Conservation (phyloP, 2,888 invertebrate species). For the Neoaliturus tenellus region DNA sequence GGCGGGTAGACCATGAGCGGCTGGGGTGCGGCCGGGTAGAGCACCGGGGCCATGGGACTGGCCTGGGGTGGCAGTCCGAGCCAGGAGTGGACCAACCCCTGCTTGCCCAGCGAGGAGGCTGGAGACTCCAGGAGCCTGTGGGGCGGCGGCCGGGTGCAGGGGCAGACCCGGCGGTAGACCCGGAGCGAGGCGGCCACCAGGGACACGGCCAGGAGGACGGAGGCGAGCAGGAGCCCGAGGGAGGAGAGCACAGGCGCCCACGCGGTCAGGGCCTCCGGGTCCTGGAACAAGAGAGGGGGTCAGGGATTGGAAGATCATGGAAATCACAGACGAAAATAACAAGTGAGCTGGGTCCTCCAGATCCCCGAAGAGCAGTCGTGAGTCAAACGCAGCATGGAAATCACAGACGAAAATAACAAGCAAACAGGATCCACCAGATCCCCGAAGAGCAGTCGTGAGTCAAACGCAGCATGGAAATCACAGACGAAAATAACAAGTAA, state of each 20-base stretch:
- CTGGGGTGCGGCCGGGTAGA: conserved; percentile 29
- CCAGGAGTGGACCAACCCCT: conserved; percentile 64
- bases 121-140: conserved; percentile 56
- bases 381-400: no score
- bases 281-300: background rate
- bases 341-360: no score
- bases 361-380: no score
- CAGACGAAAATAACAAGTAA: no score
- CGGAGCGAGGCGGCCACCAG: conserved; percentile 65
- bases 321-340: no score
- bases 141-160: conserved; percentile 58
- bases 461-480: no score
- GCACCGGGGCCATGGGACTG: background rate
- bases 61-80: conserved; percentile 61
- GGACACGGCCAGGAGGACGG: conserved; percentile 64
- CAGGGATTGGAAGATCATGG: no score
- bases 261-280: conserved; percentile 51
- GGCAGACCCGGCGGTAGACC: conserved; percentile 66
- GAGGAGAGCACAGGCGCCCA: conserved; percentile 67
- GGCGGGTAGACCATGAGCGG: conserved; percentile 54
- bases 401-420: no score
- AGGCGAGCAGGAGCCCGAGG: conserved; percentile 65
- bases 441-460: no score
- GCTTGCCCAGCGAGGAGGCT: conserved; percentile 62
- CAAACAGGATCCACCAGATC: no score